A percentile compares a stretch with the other conserved stretches of the same genome.
phyloP scores from a whole-genome alignment of 1,140 invertebrate species.

The Platyscapa corneri region DNA sequence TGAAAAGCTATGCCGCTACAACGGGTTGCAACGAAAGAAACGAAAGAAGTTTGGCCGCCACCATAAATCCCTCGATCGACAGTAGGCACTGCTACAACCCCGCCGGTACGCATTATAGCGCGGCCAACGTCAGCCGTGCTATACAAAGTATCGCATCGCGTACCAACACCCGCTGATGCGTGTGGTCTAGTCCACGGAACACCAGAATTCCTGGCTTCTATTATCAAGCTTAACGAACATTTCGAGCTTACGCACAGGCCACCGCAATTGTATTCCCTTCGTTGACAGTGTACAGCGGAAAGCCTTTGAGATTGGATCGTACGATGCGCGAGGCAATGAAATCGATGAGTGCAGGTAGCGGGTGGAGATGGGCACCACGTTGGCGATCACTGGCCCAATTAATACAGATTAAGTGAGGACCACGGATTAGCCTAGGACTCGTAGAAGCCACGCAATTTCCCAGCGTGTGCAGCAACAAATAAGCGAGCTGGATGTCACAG shows the following conservation, averaged over 20 bases:
- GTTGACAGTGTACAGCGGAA: not conserved
- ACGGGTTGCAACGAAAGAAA: not conserved
- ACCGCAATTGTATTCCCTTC: not conserved
- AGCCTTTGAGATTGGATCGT: constrained; percentile 21
- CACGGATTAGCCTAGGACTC: not conserved
- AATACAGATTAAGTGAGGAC: constrained; percentile 25
- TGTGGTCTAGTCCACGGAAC: too few relatives aligned
- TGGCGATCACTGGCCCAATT: not conserved
- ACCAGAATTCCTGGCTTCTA: not conserved
- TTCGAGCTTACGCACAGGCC: not conserved
- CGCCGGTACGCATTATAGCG: too few relatives aligned
- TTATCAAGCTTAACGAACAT: constrained; percentile 33
- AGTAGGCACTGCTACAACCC: too few relatives aligned
- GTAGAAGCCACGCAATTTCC: too few relatives aligned
- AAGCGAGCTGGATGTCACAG: not conserved
- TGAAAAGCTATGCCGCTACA: not conserved
- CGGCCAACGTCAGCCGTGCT: not conserved
- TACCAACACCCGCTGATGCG: too few relatives aligned
- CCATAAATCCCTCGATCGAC: too few relatives aligned
- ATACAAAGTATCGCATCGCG: not conserved
- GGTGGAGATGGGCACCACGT: not conserved
- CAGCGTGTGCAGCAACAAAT: not conserved
- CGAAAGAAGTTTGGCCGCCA: not conserved
- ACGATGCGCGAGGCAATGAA: not conserved
- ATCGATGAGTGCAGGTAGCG: not conserved